These are phyloP conservation scores for Bombyx mandarina DNA, from an alignment of 1,140 invertebrate species.

Conservation along the genomic window DNA sequence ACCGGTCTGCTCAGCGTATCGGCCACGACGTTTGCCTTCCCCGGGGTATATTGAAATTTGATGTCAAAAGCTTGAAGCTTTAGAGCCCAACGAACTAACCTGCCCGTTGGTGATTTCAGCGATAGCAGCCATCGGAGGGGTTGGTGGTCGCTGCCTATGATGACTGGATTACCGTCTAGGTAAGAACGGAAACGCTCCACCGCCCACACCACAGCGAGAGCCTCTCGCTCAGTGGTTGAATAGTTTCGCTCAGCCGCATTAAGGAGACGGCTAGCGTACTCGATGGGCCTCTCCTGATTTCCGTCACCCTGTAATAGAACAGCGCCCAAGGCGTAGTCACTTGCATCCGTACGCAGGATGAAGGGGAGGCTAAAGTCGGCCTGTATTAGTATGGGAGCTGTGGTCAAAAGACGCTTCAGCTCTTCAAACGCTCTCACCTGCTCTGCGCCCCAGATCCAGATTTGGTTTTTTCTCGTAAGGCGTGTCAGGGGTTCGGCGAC, in stretches of 20 bases:
- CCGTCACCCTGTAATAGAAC: conserved; percentile 1
- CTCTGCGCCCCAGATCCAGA: too few species aligned
- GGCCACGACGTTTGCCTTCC: conserved; percentile 10
- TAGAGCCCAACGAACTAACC: conserved; percentile 56
- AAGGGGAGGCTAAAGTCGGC: too few species aligned
- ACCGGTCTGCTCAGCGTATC: conserved; percentile 10
- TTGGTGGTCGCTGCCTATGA: conserved; percentile 9
- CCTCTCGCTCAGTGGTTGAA: too few species aligned
- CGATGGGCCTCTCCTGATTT: background rate
- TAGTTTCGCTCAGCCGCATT: conserved; percentile 53
- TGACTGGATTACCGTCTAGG: conserved; percentile 6
- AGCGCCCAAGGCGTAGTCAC: too few species aligned
- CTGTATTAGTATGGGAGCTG: too few species aligned
- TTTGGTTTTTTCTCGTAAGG: too few species aligned
- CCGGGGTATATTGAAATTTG: conserved; percentile 8
- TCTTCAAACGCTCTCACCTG: too few species aligned
- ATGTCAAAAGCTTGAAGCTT: conserved; percentile 23
- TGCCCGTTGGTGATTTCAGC: conserved; percentile 39
- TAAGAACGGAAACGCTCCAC: conserved; percentile 7
- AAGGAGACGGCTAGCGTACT: conserved; percentile 29
- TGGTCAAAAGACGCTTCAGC: too few species aligned
- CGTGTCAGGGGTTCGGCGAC: too few species aligned
- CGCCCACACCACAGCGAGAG: too few species aligned
- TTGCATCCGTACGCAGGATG: too few species aligned
- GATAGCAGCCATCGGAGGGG: conserved; percentile 43